Evolutionary conservation across 30 jellyfish, hydroid and myxozoan genomes (phyloP), one percentile per base, ranked within the genome.

Genomic region (Hydractinia symbiolongicarpus): DNA sequence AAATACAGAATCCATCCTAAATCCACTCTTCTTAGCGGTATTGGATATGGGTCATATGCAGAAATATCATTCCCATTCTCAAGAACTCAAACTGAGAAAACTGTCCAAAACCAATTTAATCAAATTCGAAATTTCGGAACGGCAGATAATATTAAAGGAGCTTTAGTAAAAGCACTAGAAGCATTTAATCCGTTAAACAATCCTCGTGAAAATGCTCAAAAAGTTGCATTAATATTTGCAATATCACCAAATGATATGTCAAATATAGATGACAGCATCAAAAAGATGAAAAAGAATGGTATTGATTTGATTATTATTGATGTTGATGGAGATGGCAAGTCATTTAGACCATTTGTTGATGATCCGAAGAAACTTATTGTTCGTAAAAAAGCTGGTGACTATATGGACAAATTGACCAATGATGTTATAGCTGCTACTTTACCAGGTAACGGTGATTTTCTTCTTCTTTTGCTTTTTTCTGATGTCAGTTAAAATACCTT

Each of bases 191-290:
- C 77, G 40, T 15, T 5, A 56, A 52, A 76, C 40, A 94, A 91
- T 60, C 95, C 91, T 14, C 74, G 95, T 73, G 56, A 61, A 8
- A 88, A 78, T 13, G 94, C 73, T 11, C 77, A 85, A 30, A 89
- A 89, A 64, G 20, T 78, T 40, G 71, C 82, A 16, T 55, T 89
- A 11, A 52, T 89, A 4, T 89, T 89, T 30, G 81, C 82, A 10
- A 76, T 77, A 19, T 17, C 51, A 54, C 80, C 79, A 0, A 61
- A 44, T 13, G 74, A 64, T 64, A 13, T 64, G 4, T 64, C 74
- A 10, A 71, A 30, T n/a, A 6, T 71, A n/a, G n/a, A 71, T 19
- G 14, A 11, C 60, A 71, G 51, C 8, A 9, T 71, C 56, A 3
- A 50, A 7, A 71, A 60, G 15, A n/a, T 71, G 54, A 30, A 53